These are phyloP conservation scores for Leptarthrus brevirostris DNA, from an alignment of 2,888 invertebrate species.

Conservation along the genomic window DNA sequence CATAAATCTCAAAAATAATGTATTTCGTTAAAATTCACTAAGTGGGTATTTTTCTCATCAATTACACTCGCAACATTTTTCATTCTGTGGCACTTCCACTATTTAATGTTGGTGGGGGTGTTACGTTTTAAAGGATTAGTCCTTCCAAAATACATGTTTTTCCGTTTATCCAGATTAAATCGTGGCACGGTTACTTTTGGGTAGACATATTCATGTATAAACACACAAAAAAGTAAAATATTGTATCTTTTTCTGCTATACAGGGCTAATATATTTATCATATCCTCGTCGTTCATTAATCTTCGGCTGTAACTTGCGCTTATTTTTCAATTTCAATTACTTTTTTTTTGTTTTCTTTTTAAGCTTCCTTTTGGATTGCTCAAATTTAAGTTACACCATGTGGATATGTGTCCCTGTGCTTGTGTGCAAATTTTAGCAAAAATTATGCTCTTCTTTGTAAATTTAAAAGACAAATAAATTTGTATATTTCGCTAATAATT, in stretches of 20 bases:
- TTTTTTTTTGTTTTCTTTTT: not conserved
- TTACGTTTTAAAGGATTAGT: constrained; percentile 10
- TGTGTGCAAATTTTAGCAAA: not conserved
- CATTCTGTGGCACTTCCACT: constrained; percentile 29
- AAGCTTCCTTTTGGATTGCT: not conserved
- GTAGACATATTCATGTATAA: not conserved
- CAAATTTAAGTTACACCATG: not conserved
- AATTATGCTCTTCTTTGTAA: not conserved
- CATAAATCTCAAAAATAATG: constrained; percentile 38
- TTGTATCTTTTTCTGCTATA: not conserved
- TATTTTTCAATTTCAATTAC: not conserved
- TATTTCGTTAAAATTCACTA: constrained; percentile 34
- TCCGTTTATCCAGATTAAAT: constrained; percentile 24
- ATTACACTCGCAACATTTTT: constrained; percentile 29
- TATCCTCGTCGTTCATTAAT: constrained; percentile 2
- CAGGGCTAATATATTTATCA: not conserved
- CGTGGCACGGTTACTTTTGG: constrained; percentile 4
- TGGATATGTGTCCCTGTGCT: not conserved
- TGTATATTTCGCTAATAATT: not conserved
- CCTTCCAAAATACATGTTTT: constrained; percentile 22
- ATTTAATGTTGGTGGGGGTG: not conserved
- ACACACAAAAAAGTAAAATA: constrained; percentile 22
- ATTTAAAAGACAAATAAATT: not conserved
- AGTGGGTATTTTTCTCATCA: constrained; percentile 31
- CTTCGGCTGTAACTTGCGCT: not conserved